Percentiles rank a stretch among this genome's conserved stretches.
These are phyloP conservation scores for Leucopternis melanops DNA, from an alignment of 2,113 vertebrate genomes.

Conservation along the genomic window DNA sequence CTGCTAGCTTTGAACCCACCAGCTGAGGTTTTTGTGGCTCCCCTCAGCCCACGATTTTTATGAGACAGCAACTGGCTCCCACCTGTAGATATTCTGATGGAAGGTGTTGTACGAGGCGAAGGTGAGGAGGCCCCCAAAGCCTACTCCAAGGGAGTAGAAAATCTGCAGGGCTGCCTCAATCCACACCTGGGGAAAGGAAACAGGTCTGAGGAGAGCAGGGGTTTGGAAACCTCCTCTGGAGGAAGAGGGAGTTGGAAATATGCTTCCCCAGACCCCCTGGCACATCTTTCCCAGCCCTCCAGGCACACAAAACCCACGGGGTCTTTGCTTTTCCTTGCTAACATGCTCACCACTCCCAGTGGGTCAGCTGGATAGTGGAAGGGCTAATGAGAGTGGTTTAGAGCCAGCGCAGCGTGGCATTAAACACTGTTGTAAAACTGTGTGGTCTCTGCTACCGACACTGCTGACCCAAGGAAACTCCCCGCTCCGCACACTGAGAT, in stretches of 20 bases:
- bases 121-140: conserved; percentile 80
- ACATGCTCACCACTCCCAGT: accelerated
- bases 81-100: conserved; percentile 83
- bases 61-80: background rate
- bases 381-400: background rate
- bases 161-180: conserved; percentile 81
- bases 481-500: background rate
- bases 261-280: background rate
- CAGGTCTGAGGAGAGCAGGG: background rate
- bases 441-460: background rate
- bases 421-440: background rate
- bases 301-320: background rate
- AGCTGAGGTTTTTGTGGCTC: background rate
- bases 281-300: background rate
- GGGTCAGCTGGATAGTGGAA: background rate
- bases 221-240: background rate
- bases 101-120: conserved; percentile 82
- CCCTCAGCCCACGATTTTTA: background rate
- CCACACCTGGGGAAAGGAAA: conserved; percentile 70
- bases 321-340: background rate
- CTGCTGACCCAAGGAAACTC: background rate
- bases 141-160: conserved; percentile 81
- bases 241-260: background rate
- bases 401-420: background rate
- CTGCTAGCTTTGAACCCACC: background rate